Conservation (phyloP, 1,140 invertebrate species). For the Mycetomoellerius zeteki region DNA sequence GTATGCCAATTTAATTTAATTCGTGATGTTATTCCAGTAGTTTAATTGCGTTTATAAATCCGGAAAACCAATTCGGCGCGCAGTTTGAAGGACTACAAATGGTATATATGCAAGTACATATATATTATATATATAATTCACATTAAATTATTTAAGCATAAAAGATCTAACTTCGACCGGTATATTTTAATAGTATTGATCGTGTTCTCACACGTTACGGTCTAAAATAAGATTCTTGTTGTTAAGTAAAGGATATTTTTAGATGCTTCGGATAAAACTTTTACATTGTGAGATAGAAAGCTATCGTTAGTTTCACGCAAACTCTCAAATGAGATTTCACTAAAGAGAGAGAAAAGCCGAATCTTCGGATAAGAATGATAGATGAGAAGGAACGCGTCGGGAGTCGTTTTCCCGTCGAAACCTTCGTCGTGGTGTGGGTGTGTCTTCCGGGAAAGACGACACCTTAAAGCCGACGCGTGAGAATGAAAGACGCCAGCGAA, state of each 20-base stretch:
- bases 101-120: too few relatives aligned
- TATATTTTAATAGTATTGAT: too few relatives aligned
- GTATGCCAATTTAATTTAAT: too few relatives aligned
- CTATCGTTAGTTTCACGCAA: conserved; percentile 56
- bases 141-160: too few relatives aligned
- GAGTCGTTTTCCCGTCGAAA: conserved; percentile 29
- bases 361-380: conserved; percentile 59
- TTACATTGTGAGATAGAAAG: not conserved
- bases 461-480: conserved; percentile 59
- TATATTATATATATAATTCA: too few relatives aligned
- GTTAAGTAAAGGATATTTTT: not conserved
- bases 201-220: too few relatives aligned
- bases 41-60: too few relatives aligned
- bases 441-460: conserved; percentile 39
- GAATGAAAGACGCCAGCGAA: conserved; percentile 17
- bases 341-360: not conserved
- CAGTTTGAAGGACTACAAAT: too few relatives aligned
- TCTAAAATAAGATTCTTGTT: too few relatives aligned
- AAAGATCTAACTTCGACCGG: too few relatives aligned
- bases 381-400: conserved; percentile 36
- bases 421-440: conserved; percentile 26
- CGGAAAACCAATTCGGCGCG: too few relatives aligned
- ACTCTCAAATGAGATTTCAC: not conserved
- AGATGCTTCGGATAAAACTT: not conserved
- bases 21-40: too few relatives aligned